A percentile compares a stretch with the other conserved stretches of the same genome.
phyloP scores from a whole-genome alignment of 2,797 vertebrate genomes.

The Poecilia velifera region DNA sequence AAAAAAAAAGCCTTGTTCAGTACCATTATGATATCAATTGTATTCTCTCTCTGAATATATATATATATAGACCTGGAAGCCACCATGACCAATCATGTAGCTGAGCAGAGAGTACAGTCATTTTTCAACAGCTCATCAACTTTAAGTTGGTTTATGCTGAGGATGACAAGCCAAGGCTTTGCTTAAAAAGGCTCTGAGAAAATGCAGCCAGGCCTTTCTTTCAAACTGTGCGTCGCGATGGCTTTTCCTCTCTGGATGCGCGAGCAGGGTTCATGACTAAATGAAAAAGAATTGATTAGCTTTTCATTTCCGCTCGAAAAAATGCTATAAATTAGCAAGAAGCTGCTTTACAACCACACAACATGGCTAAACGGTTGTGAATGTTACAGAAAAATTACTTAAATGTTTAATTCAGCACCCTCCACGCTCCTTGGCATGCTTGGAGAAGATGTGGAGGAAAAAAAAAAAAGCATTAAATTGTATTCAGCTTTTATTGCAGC shows the following conservation, averaged over 20 bases:
- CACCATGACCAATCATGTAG: not conserved
- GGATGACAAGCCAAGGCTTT: not conserved
- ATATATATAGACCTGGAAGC: not conserved
- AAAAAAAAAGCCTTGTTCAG: not conserved
- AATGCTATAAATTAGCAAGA: not conserved
- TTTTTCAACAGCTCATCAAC: conserved; percentile 18
- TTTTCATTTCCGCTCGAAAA: not conserved
- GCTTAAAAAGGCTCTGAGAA: not conserved
- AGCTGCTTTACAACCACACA: not conserved
- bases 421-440: not conserved
- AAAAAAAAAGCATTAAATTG: not conserved
- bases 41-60: not conserved
- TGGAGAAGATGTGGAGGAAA: not conserved
- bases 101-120: not conserved
- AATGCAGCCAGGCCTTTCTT: not conserved
- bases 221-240: not conserved
- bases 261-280: not conserved
- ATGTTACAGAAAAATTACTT: not conserved
- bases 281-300: not conserved
- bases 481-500: not conserved
- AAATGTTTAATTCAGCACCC: not conserved
- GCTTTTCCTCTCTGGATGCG: no score
- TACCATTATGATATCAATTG: not conserved
- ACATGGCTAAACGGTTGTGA: no score
- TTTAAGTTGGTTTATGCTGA: conserved; percentile 10